A percentile compares a stretch with the other conserved stretches of the same genome.
These are phyloP conservation scores for Apeira syringaria DNA, from an alignment of 2,888 invertebrate species.

Conservation along the genomic window DNA sequence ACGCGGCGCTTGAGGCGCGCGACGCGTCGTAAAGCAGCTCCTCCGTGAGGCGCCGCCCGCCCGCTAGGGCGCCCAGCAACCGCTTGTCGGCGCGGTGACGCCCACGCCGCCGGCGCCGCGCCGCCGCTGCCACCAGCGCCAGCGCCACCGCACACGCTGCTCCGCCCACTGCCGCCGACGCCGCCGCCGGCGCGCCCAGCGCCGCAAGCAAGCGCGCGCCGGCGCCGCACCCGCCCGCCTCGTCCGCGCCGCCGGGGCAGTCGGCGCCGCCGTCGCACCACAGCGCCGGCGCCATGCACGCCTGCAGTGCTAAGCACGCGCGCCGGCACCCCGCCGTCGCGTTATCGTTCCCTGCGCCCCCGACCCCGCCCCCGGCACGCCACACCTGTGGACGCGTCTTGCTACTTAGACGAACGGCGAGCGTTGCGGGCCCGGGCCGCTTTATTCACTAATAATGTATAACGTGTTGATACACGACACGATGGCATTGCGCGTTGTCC, in stretches of 20 bases:
- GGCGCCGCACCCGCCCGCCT: slow-evolving; percentile 85
- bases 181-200: slow-evolving; percentile 86
- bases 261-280: slow-evolving; percentile 88
- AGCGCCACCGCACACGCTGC: slow-evolving; percentile 75
- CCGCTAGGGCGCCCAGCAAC: slow-evolving; percentile 84
- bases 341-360: slow-evolving; percentile 43
- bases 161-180: slow-evolving; percentile 61
- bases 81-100: slow-evolving; percentile 83
- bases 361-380: slow-evolving; percentile 38
- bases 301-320: slow-evolving; percentile 88
- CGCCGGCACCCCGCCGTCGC: slow-evolving; percentile 55
- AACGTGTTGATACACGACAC: too few species aligned
- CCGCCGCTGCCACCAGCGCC: slow-evolving; percentile 71
- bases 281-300: slow-evolving; percentile 89
- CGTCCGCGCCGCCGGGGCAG: slow-evolving; percentile 71
- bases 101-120: slow-evolving; percentile 75
- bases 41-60: slow-evolving; percentile 86
- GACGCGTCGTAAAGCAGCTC: slow-evolving; percentile 87
- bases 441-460: background rate
- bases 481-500: too few species aligned
- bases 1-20: slow-evolving; percentile 78
- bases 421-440: background rate
- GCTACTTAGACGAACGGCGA: too few species aligned
- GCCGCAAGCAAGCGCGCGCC: slow-evolving; percentile 70
- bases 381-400: too few species aligned